A percentile compares a stretch with the other conserved stretches of the same genome.
Evolutionary conservation across 2,797 vertebrate genomes (phyloP).

Genomic region (Alcedo quadribrachys): DNA sequence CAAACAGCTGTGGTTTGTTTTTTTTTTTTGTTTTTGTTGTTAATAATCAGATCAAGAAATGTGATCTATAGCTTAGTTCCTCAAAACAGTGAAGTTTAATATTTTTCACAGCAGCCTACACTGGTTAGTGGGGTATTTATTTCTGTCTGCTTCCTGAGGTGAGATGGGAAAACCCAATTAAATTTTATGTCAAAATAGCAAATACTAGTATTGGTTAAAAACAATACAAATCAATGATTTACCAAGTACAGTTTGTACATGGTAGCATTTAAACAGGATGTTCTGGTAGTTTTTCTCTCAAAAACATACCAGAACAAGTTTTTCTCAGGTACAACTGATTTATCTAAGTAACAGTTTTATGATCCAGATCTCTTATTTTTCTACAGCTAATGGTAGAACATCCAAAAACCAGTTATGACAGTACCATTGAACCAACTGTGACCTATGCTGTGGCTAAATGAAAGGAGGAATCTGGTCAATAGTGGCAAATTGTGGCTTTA

Average conservation of each 20-base stretch:
- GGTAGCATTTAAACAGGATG: not conserved
- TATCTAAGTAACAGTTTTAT: not conserved
- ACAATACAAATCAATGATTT: not conserved
- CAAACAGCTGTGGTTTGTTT: not conserved
- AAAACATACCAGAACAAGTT: not conserved
- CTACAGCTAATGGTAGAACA: not conserved
- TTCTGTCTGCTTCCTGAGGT: not conserved
- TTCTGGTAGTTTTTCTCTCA: not conserved
- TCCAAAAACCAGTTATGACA: not conserved
- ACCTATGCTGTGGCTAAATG: not conserved
- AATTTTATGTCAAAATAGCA: not conserved
- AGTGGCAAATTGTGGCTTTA: not conserved
- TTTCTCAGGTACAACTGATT: not conserved
- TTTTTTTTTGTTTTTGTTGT: not conserved
- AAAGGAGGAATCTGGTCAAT: not conserved
- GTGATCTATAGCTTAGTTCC: not conserved
- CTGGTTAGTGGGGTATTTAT: not conserved
- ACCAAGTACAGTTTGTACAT: not conserved
- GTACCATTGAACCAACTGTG: not conserved
- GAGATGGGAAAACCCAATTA: constrained; percentile 16
- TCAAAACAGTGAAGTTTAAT: not conserved
- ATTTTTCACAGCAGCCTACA: not conserved
- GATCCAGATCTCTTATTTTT: not conserved
- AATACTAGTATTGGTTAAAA: not conserved
- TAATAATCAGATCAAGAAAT: not conserved